These are phyloP conservation scores for Zeugodacus cucurbitae DNA, from an alignment of 1,140 invertebrate genomes.

Conservation along the genomic window DNA sequence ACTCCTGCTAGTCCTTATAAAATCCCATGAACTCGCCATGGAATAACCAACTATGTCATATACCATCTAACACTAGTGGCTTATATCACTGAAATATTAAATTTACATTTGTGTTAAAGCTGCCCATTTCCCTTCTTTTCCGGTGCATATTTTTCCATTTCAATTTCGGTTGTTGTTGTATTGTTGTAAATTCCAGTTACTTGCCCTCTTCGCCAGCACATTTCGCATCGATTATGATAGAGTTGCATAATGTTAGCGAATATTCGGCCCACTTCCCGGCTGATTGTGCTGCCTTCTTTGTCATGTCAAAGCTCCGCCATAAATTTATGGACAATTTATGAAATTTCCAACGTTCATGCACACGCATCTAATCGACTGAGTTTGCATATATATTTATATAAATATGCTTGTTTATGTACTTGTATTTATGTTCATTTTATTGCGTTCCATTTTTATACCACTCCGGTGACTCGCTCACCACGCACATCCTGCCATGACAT, in stretches of 20 bases:
- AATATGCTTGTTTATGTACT: background rate
- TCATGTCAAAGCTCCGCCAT: background rate
- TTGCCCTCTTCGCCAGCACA: background rate
- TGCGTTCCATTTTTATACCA: background rate
- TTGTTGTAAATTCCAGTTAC: no score
- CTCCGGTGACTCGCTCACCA: background rate
- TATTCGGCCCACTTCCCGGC: background rate
- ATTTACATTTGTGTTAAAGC: no score
- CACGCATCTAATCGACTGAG: background rate
- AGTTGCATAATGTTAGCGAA: background rate
- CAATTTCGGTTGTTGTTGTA: background rate
- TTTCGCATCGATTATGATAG: background rate
- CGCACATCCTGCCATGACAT: background rate
- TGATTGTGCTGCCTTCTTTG: background rate
- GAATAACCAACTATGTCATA: no score
- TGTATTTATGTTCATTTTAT: conserved; percentile 12
- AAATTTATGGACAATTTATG: conserved; percentile 10
- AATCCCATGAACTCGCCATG: no score
- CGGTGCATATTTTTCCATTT: no score
- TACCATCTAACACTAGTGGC: no score
- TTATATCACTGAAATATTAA: no score
- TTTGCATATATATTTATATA: background rate
- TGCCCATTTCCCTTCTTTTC: no score
- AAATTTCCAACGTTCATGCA: background rate
- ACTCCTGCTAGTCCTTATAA: no score